Evolutionary conservation across 2,113 vertebrate species (phyloP), one percentile per base, ranked within the genome.

Genomic region (Zeus faber): DNA sequence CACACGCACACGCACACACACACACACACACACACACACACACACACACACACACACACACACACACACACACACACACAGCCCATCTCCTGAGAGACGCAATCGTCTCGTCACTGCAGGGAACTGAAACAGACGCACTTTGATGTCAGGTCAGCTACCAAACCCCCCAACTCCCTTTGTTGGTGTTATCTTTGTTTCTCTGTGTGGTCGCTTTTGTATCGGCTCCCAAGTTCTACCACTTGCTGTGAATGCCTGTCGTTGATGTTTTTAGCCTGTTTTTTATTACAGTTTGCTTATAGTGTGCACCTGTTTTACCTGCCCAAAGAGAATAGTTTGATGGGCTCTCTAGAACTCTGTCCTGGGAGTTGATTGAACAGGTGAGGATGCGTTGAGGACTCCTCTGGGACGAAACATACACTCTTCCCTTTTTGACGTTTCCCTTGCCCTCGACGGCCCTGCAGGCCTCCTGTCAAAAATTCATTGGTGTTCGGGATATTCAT

Each of bases 141-240:
- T 84, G 69, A 80, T 76, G 74, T 66, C 31, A 49, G 68, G 65
- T 68, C 72, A 74, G 58, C 33, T 11, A 6, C 24, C 11, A 6
- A 2, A 8, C 31, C 5, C 31, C 31, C 31, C 31, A 33, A 8
- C 31, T 6, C 31, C 52, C 72, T 72, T 54, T 76, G 73, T 54
- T 27, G 53, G 60, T 49, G 63, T 48, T 70, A 59, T 39, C 50
- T 62, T 66, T 70, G 59, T 64, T 62, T 77, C 53, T 23, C 49
- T 51, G n/a, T 5, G 43, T 40, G 50, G 24, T 52, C 24, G 37
- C 37, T 51, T 74, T 46, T 51, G 44, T 69, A 46, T 50, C 25
- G 22, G 58, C n/a, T 66, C 68, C 49, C 60, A 56, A 68, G 29
- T 48, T 55, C 37, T 27, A 64, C 56, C 25, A 45, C 55, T 59